These are phyloP conservation scores for Pyrochroa serraticornis DNA, from an alignment of 2,888 invertebrate species.

Conservation along the genomic window DNA sequence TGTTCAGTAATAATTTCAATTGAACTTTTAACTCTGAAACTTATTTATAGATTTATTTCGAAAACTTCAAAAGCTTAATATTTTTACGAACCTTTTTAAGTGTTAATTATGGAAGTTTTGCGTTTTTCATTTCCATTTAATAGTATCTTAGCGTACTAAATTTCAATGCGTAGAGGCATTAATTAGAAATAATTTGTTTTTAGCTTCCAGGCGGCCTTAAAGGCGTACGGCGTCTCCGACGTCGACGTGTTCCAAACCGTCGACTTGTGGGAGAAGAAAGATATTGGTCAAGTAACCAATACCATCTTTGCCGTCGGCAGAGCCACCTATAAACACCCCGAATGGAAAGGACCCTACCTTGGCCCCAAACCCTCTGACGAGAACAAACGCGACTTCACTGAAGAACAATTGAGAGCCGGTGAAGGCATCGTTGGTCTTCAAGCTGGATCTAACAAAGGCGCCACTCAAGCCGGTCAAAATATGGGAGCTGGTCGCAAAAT, in stretches of 20 bases:
- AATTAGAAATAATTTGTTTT: slow-evolving; percentile 27
- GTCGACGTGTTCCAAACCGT: slow-evolving; percentile 96
- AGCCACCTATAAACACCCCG: slow-evolving; percentile 47
- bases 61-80: too few relatives aligned
- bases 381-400: slow-evolving; percentile 92
- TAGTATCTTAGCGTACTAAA: too few relatives aligned
- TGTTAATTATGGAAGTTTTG: too few relatives aligned
- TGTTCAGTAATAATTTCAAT: too few relatives aligned
- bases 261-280: slow-evolving; percentile 94
- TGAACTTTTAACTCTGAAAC: too few relatives aligned
- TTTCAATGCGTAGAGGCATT: too few relatives aligned
- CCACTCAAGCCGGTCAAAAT: slow-evolving; percentile 89
- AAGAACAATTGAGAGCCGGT: slow-evolving; percentile 88
- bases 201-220: slow-evolving; percentile 86
- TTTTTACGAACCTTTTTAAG: too few relatives aligned
- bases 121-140: too few relatives aligned
- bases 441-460: slow-evolving; percentile 95
- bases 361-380: slow-evolving; percentile 95
- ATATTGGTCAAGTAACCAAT: slow-evolving; percentile 83
- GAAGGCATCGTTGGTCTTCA: slow-evolving; percentile 91
- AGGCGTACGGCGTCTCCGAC: slow-evolving; percentile 86
- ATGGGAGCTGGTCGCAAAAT: slow-evolving; percentile 90
- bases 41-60: neutral
- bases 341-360: slow-evolving; percentile 76
- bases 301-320: slow-evolving; percentile 86